phyloP scores from a whole-genome alignment of 2,113 vertebrate genomes.

The Natator depressus region DNA sequence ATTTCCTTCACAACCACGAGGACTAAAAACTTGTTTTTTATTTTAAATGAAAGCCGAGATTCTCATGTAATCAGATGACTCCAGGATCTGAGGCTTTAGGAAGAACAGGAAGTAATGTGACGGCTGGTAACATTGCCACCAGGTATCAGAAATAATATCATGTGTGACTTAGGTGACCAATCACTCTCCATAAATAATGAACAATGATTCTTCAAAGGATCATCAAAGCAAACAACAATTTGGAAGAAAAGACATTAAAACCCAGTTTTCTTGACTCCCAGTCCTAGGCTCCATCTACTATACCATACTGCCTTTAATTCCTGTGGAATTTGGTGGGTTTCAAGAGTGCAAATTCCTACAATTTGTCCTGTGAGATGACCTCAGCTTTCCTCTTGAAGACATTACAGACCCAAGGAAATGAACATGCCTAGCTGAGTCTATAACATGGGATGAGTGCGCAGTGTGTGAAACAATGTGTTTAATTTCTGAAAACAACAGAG shows the following conservation, averaged over 20 bases:
- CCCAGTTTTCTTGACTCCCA: background rate
- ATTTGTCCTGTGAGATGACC: background rate
- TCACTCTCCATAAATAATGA: background rate
- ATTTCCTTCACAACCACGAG: background rate
- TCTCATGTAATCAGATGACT: background rate
- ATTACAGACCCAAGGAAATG: background rate
- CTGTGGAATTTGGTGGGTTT: background rate
- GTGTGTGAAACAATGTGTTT: background rate
- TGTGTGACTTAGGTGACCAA: background rate
- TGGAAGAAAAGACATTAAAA: background rate
- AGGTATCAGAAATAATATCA: background rate
- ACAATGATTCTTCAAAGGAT: background rate
- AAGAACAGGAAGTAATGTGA: background rate
- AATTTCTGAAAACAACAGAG: background rate
- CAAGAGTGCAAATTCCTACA: background rate
- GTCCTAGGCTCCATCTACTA: background rate
- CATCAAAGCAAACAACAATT: background rate
- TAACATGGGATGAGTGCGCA: background rate
- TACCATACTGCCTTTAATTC: background rate
- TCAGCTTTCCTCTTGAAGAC: background rate
- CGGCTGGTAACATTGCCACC: background rate
- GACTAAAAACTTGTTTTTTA: background rate
- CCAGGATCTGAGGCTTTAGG: background rate
- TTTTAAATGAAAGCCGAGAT: background rate
- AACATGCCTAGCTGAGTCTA: background rate